phyloP scores from a whole-genome alignment of 30 jellyfish, hydroid and myxozoan genomes.

The Pseudorhiza aurosa region DNA sequence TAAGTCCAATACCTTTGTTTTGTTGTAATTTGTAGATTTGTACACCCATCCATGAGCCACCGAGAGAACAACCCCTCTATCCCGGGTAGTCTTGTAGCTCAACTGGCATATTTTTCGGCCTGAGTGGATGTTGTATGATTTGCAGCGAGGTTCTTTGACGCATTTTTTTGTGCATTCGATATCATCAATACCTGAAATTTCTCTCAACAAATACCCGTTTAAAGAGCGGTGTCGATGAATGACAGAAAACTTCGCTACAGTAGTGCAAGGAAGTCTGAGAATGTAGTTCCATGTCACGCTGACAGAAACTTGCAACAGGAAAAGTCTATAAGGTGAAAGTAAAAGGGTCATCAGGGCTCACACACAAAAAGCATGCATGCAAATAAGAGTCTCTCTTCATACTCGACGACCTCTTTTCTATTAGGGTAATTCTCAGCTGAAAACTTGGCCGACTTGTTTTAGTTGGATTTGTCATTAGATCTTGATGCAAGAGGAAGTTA shows the following conservation, averaged over 20 bases:
- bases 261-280: constrained; percentile 33
- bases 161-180: constrained; percentile 22
- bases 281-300: background rate
- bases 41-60: constrained; percentile 13
- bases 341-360: no score
- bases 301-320: background rate
- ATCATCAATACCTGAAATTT: background rate
- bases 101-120: constrained; percentile 12
- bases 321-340: background rate
- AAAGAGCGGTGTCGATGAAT: background rate
- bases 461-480: no score
- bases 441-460: no score
- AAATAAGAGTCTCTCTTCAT: no score
- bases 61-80: background rate
- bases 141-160: constrained; percentile 11
- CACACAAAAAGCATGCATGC: no score
- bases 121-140: constrained; percentile 7
- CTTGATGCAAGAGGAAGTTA: no score
- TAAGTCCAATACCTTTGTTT: background rate
- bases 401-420: no score
- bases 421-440: no score
- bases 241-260: constrained; percentile 17
- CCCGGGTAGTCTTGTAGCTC: constrained; percentile 1
- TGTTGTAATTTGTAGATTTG: constrained; percentile 32
- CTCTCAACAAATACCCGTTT: background rate